Percentiles rank a stretch among this genome's conserved stretches.
Evolutionary conservation across 2,888 invertebrate species (phyloP).

Genomic region (Idaea biselata): DNA sequence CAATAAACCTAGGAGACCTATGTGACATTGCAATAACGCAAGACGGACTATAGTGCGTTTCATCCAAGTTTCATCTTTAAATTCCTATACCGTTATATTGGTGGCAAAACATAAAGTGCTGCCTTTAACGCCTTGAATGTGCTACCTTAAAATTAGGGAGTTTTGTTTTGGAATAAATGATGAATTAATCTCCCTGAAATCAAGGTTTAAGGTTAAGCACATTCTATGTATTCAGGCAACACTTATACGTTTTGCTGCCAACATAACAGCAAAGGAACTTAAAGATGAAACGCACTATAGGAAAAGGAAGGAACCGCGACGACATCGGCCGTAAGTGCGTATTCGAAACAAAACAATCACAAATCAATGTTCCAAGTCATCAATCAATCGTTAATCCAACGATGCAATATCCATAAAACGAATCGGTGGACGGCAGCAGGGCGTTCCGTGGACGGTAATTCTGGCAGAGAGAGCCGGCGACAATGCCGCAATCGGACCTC

Average conservation of each 20-base stretch:
- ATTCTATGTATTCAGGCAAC: too few relatives aligned
- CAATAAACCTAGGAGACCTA: background rate
- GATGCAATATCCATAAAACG: slow-evolving; percentile 67
- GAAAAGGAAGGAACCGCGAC: slow-evolving; percentile 5
- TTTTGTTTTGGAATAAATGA: too few relatives aligned
- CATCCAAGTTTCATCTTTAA: too few relatives aligned
- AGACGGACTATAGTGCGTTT: background rate
- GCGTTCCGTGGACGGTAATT: slow-evolving; percentile 49
- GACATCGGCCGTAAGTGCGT: slow-evolving; percentile 17
- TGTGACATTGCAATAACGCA: background rate
- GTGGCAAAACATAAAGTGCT: too few relatives aligned
- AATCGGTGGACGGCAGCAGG: slow-evolving; percentile 34
- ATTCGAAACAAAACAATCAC: slow-evolving; percentile 41
- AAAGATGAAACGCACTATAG: too few relatives aligned
- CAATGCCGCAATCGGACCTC: slow-evolving; percentile 77
- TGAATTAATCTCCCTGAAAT: too few relatives aligned
- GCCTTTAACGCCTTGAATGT: too few relatives aligned
- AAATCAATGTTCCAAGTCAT: slow-evolving; percentile 59
- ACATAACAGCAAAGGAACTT: too few relatives aligned
- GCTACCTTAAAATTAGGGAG: too few relatives aligned
- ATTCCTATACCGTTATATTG: too few relatives aligned
- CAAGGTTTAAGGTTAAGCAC: too few relatives aligned
- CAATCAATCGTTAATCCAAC: slow-evolving; percentile 72
- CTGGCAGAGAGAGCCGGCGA: slow-evolving; percentile 63
- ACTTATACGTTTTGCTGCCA: too few relatives aligned